Percentiles rank a stretch among this genome's conserved stretches.
Conservation (phyloP, 2,888 invertebrate species). For the Platycnemis pennipes region DNA sequence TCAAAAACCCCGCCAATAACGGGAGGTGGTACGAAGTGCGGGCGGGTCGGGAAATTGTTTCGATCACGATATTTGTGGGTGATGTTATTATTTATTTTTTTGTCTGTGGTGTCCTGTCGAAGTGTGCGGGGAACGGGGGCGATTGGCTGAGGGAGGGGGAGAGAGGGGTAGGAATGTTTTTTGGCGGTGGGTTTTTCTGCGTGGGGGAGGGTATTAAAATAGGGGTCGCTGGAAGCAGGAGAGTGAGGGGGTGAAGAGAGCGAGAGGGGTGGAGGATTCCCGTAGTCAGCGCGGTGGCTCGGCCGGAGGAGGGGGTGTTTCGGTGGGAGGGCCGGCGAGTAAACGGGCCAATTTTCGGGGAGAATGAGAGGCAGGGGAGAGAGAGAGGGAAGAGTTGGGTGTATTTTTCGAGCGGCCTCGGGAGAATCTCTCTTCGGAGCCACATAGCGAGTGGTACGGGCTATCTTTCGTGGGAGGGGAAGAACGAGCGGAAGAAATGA, state of each 20-base stretch:
- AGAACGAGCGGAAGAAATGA: background rate
- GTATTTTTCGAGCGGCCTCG: background rate
- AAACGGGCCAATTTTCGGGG: conserved; percentile 41
- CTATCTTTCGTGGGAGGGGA: background rate
- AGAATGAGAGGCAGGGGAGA: background rate
- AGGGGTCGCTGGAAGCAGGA: background rate
- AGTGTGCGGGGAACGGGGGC: background rate
- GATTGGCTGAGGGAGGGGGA: background rate
- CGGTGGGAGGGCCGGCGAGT: background rate
- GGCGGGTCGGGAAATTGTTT: background rate
- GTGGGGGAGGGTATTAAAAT: background rate
- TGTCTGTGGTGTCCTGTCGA: background rate
- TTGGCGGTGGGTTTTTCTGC: background rate
- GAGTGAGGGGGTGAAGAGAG: too few species aligned
- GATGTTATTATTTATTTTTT: background rate
- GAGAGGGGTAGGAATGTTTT: background rate
- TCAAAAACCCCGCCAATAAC: conserved; percentile 18
- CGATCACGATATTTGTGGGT: conserved; percentile 16
- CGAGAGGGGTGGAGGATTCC: too few species aligned
- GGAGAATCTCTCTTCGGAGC: background rate
- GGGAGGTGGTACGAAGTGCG: background rate
- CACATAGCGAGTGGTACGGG: conserved; percentile 16
- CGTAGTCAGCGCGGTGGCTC: too few species aligned
- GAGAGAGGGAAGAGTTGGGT: background rate
- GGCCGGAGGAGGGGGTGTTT: background rate